Conservation (phyloP, 2,113 vertebrate species). For the Phylloscopus trochilus region DNA sequence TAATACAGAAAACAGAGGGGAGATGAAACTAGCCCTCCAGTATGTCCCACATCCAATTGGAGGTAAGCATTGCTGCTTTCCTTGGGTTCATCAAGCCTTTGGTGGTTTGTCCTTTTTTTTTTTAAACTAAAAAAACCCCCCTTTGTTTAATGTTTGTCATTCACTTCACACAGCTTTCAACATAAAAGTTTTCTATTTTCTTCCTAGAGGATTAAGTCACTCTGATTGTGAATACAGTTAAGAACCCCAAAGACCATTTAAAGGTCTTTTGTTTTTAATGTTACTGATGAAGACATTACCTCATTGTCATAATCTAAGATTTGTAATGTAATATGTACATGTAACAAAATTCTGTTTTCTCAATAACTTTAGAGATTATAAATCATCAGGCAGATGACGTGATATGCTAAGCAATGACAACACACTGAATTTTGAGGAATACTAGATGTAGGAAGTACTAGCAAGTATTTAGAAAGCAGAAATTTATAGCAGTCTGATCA, state of each 20-base stretch:
- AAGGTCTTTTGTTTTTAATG: background rate
- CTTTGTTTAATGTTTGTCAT: background rate
- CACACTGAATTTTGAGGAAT: background rate
- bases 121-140: fast-evolving
- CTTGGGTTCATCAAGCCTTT: background rate
- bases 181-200: background rate
- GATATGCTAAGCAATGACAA: background rate
- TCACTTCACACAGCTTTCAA: background rate
- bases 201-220: background rate
- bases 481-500: background rate
- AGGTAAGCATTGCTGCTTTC: constrained; percentile 69
- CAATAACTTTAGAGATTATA: background rate
- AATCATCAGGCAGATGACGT: background rate
- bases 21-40: constrained; percentile 87
- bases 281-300: background rate
- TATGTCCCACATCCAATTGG: constrained; percentile 78
- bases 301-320: background rate
- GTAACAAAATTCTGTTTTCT: background rate
- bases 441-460: background rate
- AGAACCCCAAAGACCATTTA: background rate
- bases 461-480: background rate
- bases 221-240: background rate
- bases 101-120: fast-evolving
- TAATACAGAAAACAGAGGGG: constrained; percentile 76
- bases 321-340: background rate